Conservation (phyloP, 2,113 vertebrate species). For the Mormyrus lacerda region DNA sequence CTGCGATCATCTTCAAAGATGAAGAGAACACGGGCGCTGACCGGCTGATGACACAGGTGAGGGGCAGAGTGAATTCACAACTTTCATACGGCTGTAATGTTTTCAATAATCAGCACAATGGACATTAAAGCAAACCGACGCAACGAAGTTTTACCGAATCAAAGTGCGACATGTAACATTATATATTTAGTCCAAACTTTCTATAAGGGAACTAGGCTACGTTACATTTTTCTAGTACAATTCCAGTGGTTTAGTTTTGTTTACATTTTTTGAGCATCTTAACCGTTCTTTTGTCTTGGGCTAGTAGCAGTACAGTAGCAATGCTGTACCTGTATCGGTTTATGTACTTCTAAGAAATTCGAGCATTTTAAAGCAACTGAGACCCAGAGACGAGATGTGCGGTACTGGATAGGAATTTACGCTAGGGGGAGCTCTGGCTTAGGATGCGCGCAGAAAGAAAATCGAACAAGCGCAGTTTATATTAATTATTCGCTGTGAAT, state of each 20-base stretch:
- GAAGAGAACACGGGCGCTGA: slow-evolving; percentile 97
- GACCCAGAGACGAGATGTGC: neutral
- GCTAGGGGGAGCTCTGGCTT: neutral
- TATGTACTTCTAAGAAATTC: neutral
- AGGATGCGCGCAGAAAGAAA: neutral
- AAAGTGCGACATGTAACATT: neutral
- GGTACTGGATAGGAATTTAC: neutral
- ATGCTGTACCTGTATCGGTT: neutral
- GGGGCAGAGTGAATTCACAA: slow-evolving; percentile 15
- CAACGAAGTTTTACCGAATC: neutral
- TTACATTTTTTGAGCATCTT: neutral
- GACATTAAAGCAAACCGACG: slow-evolving; percentile 8
- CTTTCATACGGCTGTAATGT: neutral
- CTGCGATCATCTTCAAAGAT: slow-evolving; percentile 98
- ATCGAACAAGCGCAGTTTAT: neutral
- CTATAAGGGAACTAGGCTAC: neutral
- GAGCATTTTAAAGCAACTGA: neutral
- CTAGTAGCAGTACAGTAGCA: neutral
- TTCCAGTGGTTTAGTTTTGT: neutral
- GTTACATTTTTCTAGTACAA: neutral
- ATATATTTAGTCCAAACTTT: neutral
- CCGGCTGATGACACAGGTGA: slow-evolving; percentile 95
- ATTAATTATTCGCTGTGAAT: neutral
- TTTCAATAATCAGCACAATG: neutral
- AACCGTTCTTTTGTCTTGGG: neutral